These are phyloP conservation scores for Phoxinus phoxinus DNA, from an alignment of 2,113 vertebrate genomes.

Conservation along the genomic window DNA sequence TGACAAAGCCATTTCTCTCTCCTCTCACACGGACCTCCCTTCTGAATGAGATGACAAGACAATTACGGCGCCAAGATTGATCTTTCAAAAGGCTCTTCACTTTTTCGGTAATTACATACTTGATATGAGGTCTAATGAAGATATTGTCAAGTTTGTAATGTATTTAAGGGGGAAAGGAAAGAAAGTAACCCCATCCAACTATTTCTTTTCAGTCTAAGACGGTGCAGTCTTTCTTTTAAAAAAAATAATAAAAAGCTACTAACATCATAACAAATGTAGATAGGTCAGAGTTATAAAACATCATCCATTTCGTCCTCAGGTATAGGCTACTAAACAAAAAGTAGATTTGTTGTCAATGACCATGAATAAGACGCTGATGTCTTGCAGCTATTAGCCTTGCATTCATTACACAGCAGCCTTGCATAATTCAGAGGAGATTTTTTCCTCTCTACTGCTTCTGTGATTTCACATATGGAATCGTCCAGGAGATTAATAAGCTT, in stretches of 20 bases:
- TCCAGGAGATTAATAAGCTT: slow-evolving; percentile 52
- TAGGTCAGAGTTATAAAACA: background rate
- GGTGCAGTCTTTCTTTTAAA: background rate
- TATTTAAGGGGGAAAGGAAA: slow-evolving; percentile 17
- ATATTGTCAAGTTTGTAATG: slow-evolving; percentile 39
- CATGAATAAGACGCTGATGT: background rate
- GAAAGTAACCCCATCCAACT: background rate
- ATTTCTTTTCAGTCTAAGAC: background rate
- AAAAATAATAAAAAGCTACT: background rate
- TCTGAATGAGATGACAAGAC: slow-evolving; percentile 53
- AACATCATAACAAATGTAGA: background rate
- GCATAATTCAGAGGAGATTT: slow-evolving; percentile 5
- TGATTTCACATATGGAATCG: slow-evolving; percentile 47
- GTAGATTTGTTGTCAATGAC: background rate
- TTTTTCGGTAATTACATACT: slow-evolving; percentile 46
- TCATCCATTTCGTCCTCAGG: too few species aligned
- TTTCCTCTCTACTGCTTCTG: slow-evolving; percentile 35
- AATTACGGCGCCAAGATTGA: slow-evolving; percentile 53
- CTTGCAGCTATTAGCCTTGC: slow-evolving; percentile 23
- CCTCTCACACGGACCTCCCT: slow-evolving; percentile 17
- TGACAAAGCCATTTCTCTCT: slow-evolving; percentile 53
- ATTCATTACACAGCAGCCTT: slow-evolving; percentile 28
- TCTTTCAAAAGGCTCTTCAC: slow-evolving; percentile 38
- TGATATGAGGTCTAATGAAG: slow-evolving; percentile 51
- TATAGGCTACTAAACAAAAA: background rate